phyloP scores from a whole-genome alignment of 2,888 invertebrate genomes.

The Machimus rusticus region DNA sequence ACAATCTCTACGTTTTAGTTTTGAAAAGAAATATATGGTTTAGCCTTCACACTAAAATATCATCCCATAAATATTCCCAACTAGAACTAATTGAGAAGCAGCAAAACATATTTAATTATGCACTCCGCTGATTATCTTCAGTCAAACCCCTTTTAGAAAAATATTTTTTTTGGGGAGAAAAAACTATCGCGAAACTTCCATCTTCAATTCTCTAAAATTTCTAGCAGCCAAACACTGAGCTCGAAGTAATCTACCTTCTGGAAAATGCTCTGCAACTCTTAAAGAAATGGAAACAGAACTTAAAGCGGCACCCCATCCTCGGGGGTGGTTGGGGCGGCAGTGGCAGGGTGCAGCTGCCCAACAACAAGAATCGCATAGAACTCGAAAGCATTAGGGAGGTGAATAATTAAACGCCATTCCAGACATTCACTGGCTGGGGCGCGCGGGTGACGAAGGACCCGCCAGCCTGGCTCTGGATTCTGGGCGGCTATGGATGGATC shows the following conservation, averaged over 20 bases:
- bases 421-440: background rate
- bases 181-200: background rate
- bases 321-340: background rate
- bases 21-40: background rate
- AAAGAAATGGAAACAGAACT: background rate
- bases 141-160: background rate
- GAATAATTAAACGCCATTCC: constrained; percentile 30
- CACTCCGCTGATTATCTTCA: background rate
- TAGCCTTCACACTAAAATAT: background rate
- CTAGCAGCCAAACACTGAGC: background rate
- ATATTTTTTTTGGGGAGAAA: background rate
- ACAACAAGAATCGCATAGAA: background rate
- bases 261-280: background rate
- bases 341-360: background rate
- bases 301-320: background rate
- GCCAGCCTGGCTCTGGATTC: background rate
- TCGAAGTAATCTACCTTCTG: background rate
- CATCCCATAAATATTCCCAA: background rate
- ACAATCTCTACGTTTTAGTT: too few relatives aligned
- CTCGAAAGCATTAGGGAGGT: constrained; percentile 2
- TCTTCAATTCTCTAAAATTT: background rate
- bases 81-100: background rate
- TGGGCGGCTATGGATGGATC: background rate
- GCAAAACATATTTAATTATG: background rate
- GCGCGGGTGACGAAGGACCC: background rate